Conservation (phyloP, 2,113 vertebrate genomes). For the Zosterops borbonicus region DNA sequence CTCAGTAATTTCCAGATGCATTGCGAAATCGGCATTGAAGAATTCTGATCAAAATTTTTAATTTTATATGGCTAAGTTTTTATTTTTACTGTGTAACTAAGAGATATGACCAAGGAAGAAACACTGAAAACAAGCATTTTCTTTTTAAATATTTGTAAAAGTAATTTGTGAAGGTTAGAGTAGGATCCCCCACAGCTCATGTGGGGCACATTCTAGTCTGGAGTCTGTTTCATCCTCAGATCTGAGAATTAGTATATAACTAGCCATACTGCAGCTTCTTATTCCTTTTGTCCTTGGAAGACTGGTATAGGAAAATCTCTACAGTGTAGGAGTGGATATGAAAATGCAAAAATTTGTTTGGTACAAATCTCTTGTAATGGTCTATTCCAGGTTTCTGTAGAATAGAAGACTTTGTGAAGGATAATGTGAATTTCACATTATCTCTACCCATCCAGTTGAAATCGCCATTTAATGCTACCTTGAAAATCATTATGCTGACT, state of each 20-base stretch:
- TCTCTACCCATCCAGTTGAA: background rate
- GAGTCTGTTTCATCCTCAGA: background rate
- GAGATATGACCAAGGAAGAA: background rate
- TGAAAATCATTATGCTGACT: background rate
- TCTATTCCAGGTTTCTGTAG: background rate
- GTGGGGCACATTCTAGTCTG: background rate
- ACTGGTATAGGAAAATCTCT: background rate
- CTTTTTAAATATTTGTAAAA: background rate
- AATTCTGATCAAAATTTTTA: background rate
- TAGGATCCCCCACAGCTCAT: background rate
- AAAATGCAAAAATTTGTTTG: background rate
- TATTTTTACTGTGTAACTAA: background rate
- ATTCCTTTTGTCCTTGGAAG: background rate
- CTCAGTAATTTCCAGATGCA: background rate
- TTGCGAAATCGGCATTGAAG: background rate
- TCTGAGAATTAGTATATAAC: background rate
- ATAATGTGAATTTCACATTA: background rate
- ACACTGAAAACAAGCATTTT: background rate
- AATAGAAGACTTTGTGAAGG: background rate
- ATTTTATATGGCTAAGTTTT: background rate
- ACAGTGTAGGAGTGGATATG: background rate
- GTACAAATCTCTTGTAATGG: background rate
- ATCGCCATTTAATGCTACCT: background rate
- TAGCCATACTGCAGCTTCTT: background rate
- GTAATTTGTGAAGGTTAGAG: background rate